Conservation (phyloP, 2,797 vertebrate genomes). For the Masticophis lateralis region DNA sequence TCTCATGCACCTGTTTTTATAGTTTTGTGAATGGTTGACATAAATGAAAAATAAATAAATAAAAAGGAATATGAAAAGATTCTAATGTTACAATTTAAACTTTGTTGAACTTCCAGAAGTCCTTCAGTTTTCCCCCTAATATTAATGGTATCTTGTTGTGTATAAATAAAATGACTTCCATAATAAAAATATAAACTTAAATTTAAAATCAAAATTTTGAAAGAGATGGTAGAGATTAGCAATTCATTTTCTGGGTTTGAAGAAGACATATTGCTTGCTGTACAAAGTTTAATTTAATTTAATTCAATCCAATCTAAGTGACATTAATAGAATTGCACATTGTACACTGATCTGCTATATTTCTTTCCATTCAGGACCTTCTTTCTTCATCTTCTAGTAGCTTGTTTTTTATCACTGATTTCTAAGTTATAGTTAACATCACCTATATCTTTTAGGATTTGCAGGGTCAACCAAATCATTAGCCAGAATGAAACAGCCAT, state of each 20-base stretch:
- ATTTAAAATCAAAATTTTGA: constrained; percentile 65
- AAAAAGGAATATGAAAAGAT: constrained; percentile 64
- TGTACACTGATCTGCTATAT: not conserved
- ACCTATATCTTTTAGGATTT: not conserved
- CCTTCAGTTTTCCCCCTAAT: constrained; percentile 51
- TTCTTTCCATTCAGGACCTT: constrained; percentile 9
- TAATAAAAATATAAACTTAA: constrained; percentile 63
- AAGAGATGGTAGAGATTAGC: constrained; percentile 72
- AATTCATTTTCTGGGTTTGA: constrained; percentile 59
- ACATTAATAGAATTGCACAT: not conserved
- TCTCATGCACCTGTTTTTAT: constrained; percentile 70
- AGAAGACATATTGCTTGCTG: constrained; percentile 54
- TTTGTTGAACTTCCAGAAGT: constrained; percentile 64
- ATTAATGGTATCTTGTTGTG: constrained; percentile 53
- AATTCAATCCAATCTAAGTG: not conserved
- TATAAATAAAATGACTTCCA: constrained; percentile 56
- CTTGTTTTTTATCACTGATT: not conserved
- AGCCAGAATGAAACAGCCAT: not conserved
- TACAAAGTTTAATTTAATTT: not conserved
- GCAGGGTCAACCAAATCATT: not conserved
- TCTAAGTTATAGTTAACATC: not conserved
- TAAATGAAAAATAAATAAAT: constrained; percentile 64
- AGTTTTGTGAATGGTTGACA: constrained; percentile 60
- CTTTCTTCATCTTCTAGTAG: constrained; percentile 1
- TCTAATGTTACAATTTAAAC: constrained; percentile 71